These are phyloP conservation scores for Spodoptera litura DNA, from an alignment of 1,140 invertebrate genomes.

Conservation along the genomic window DNA sequence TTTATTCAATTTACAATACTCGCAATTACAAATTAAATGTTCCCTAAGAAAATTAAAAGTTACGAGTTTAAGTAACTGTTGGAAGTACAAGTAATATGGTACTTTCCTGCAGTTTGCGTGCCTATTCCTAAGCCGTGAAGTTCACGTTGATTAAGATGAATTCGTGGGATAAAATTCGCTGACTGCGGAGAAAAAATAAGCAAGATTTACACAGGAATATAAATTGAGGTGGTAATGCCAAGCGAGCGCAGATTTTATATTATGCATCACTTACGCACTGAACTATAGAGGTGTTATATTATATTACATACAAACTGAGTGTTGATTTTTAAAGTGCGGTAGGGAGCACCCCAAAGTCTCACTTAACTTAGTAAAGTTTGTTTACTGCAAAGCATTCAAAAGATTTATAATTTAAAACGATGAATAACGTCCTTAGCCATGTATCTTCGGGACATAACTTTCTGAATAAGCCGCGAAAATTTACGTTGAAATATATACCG, in stretches of 20 bases:
- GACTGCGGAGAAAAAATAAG: constrained; percentile 41
- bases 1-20: constrained; percentile 35
- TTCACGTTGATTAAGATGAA: constrained; percentile 48
- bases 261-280: constrained; percentile 36
- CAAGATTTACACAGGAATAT: constrained; percentile 30
- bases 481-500: constrained; percentile 17
- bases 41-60: constrained; percentile 35
- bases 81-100: constrained; percentile 24
- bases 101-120: neutral
- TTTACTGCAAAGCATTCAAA: constrained; percentile 34
- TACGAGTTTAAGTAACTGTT: constrained; percentile 20
- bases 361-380: constrained; percentile 30
- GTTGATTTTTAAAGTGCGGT: constrained; percentile 30
- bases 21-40: constrained; percentile 13
- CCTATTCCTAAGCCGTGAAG: constrained; percentile 23
- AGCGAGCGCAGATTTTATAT: constrained; percentile 43
- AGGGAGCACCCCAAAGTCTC: constrained; percentile 1
- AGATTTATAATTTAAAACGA: constrained; percentile 36
- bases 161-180: constrained; percentile 44
- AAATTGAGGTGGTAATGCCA: constrained; percentile 43
- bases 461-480: constrained; percentile 20
- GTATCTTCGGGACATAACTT: constrained; percentile 33
- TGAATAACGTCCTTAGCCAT: constrained; percentile 31
- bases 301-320: neutral
- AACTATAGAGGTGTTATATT: constrained; percentile 21